Percentiles rank a stretch among this genome's conserved stretches.
phyloP scores from a whole-genome alignment of 2,888 invertebrate genomes.

The Eubasilissa splendida region DNA sequence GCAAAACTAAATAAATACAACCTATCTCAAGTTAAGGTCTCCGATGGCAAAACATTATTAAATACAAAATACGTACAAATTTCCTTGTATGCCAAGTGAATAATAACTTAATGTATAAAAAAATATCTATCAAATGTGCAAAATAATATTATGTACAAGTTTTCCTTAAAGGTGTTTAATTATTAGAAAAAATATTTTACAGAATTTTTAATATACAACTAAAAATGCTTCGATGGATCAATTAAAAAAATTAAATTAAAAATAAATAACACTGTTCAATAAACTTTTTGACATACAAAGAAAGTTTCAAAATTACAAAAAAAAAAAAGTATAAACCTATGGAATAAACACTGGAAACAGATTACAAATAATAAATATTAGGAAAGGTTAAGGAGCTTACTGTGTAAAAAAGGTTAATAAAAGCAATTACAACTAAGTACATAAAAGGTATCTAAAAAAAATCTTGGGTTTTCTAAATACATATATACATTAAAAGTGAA shows the following conservation, averaged over 20 bases:
- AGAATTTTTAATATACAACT: not conserved
- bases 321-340: no score
- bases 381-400: no score
- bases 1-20: conserved; percentile 4
- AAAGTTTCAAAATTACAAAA: no score
- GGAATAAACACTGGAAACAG: no score
- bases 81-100: not conserved
- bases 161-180: not conserved
- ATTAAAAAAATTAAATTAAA: not conserved
- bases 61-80: not conserved
- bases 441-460: no score
- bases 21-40: not conserved
- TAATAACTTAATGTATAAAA: not conserved
- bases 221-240: not conserved
- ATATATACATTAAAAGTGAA: no score
- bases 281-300: not conserved
- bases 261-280: conserved; percentile 15
- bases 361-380: no score
- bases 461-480: no score
- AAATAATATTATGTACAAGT: conserved; percentile 2
- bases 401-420: no score
- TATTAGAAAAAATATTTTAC: not conserved
- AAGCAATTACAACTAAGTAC: no score
- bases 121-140: conserved; percentile 4
- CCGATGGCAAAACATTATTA: conserved; percentile 11